Evolutionary conservation across 2,797 vertebrate genomes (phyloP).

Genomic region (Hippopotamyrus pictus): DNA sequence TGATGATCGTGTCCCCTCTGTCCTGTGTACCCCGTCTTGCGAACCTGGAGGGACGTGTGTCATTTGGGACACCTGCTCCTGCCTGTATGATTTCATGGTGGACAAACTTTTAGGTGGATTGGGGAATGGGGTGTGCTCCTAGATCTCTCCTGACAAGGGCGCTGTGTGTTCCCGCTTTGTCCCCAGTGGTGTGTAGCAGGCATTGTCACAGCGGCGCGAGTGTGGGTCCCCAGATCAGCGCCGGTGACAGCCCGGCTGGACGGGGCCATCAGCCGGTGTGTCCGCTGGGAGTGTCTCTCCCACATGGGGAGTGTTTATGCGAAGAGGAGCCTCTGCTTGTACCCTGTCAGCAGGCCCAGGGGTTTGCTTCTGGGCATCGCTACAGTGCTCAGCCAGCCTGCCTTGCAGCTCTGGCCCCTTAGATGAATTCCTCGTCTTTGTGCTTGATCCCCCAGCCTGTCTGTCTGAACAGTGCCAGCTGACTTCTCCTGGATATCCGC

Average conservation of each 20-base stretch:
- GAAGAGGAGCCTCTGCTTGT: neutral
- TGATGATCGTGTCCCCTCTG: neutral
- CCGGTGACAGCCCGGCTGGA: conserved; percentile 62
- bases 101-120: conserved; percentile 31
- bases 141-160: neutral
- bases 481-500: conserved; percentile 57
- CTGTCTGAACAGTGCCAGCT: conserved; percentile 70
- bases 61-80: conserved; percentile 68
- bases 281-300: neutral
- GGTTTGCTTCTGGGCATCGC: neutral
- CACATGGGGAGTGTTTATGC: neutral
- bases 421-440: neutral
- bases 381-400: neutral
- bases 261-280: conserved; percentile 41
- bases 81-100: conserved; percentile 66
- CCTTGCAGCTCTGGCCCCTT: neutral
- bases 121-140: neutral
- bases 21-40: conserved; percentile 59
- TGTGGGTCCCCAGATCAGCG: conserved; percentile 63
- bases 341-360: neutral
- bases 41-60: conserved; percentile 66
- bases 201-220: conserved; percentile 71
- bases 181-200: conserved; percentile 67
- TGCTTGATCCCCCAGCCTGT: conserved; percentile 47
- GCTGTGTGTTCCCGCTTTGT: conserved; percentile 15